Conservation (phyloP, 2,113 vertebrate genomes). For the human (Homo sapiens) region DNA sequence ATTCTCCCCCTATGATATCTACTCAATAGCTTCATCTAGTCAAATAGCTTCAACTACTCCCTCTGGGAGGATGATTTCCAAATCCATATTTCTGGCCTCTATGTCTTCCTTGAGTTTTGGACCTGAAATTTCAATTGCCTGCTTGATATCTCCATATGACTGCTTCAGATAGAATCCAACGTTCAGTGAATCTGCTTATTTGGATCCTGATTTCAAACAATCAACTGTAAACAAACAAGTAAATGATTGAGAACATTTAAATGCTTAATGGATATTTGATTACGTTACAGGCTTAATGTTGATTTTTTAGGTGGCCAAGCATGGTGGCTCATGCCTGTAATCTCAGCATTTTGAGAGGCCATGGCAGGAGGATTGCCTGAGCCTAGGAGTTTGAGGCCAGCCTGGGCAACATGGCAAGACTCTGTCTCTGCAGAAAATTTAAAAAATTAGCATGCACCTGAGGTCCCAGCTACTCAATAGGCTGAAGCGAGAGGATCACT, state of each 20-base stretch:
- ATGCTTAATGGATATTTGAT: neutral
- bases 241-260: neutral
- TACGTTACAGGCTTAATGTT: neutral
- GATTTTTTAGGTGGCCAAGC: neutral
- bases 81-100: slow-evolving; percentile 5
- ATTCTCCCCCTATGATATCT: neutral
- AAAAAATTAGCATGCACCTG: no score
- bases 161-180: neutral
- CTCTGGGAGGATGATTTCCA: neutral
- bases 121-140: neutral
- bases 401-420: no score
- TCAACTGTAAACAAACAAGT: neutral
- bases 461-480: no score
- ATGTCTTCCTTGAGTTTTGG: slow-evolving; percentile 24
- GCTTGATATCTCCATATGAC: neutral
- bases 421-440: no score
- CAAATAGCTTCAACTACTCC: neutral
- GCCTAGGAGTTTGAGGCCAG: no score
- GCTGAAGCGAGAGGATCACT: no score
- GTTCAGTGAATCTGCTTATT: neutral
- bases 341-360: no score
- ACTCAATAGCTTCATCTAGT: slow-evolving; percentile 13
- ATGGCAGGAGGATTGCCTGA: no score
- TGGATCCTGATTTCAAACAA: neutral
- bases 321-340: no score